Percentiles rank a stretch among this genome's conserved stretches.
Conservation (phyloP, 2,113 vertebrate species). For the Platichthys stellatus region DNA sequence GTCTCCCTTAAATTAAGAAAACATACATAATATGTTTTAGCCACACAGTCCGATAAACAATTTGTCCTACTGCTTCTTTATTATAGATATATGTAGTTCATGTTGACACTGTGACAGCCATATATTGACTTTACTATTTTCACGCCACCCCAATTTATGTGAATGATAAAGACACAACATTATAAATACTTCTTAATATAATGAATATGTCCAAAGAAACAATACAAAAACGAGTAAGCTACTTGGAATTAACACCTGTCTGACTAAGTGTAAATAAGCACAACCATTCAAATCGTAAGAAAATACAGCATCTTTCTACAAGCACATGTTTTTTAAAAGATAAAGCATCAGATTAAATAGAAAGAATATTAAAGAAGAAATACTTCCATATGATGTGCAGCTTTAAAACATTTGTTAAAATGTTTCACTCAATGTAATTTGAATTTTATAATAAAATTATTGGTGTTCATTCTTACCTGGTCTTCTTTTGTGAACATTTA, state of each 20-base stretch:
- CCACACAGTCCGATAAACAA: neutral
- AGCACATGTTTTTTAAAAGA: too few species aligned
- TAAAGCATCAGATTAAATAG: too few species aligned
- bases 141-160: neutral
- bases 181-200: neutral
- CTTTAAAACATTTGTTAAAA: neutral
- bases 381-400: neutral
- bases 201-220: neutral
- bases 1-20: conserved; percentile 73
- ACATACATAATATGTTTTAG: conserved; percentile 5
- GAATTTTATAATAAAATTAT: neutral
- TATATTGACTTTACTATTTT: neutral
- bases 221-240: too few species aligned
- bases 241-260: too few species aligned
- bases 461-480: conserved; percentile 83
- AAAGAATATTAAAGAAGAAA: neutral
- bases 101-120: neutral
- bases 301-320: too few species aligned
- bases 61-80: neutral
- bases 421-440: neutral
- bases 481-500: conserved; percentile 82
- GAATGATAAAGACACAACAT: neutral
- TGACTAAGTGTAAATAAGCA: too few species aligned
- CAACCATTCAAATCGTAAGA: too few species aligned
- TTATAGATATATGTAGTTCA: neutral